A percentile compares a stretch with the other conserved stretches of the same genome.
Conservation (phyloP, 2,888 invertebrate genomes). For the Argyresthia goedartella region DNA sequence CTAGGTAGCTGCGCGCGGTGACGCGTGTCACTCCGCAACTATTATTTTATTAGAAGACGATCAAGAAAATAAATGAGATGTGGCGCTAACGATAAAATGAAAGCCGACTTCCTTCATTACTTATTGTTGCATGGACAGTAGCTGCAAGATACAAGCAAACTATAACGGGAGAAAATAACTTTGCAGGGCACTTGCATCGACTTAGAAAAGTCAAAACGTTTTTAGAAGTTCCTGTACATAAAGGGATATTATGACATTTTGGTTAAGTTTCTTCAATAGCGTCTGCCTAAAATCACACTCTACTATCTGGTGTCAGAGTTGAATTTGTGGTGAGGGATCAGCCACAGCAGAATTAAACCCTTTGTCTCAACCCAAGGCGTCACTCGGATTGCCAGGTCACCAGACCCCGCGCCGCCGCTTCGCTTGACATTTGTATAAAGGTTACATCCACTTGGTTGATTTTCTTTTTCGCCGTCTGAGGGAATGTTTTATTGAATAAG, state of each 20-base stretch:
- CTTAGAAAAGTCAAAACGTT: no score
- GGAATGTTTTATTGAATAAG: conserved; percentile 44
- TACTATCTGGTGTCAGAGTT: conserved; percentile 23
- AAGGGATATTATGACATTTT: conserved; percentile 1
- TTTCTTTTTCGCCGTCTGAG: conserved; percentile 57
- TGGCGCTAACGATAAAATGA: neutral
- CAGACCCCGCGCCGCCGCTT: conserved; percentile 29
- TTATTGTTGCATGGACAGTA: no score
- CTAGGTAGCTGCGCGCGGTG: neutral
- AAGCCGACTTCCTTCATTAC: neutral
- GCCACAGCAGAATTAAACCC: conserved; percentile 52
- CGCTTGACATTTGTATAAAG: conserved; percentile 66
- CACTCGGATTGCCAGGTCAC: conserved; percentile 22
- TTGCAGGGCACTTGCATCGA: no score
- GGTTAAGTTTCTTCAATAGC: neutral
- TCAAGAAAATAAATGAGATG: conserved; percentile 1
- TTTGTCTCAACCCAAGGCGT: conserved; percentile 67
- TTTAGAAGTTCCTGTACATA: no score
- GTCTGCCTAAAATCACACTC: neutral
- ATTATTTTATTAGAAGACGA: neutral
- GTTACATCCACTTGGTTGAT: conserved; percentile 52
- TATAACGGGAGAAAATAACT: no score
- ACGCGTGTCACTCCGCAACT: neutral
- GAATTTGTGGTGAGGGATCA: conserved; percentile 26
- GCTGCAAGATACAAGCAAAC: no score